A percentile compares a stretch with the other conserved stretches of the same genome.
phyloP scores from a whole-genome alignment of 2,113 vertebrate genomes.

The Ibidorhyncha struthersii region DNA sequence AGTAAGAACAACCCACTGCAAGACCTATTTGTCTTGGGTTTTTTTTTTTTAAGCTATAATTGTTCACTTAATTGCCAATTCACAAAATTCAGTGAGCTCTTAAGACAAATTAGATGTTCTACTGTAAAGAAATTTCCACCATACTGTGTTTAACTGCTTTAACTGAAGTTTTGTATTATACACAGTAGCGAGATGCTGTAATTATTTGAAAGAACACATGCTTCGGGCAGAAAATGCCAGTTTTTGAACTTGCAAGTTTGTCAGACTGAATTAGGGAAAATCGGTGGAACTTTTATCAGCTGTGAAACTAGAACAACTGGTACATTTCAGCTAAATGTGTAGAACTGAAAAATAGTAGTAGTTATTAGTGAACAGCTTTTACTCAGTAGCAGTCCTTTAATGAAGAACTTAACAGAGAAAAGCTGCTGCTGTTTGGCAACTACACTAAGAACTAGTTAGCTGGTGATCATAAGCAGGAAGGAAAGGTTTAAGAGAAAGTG shows the following conservation, averaged over 20 bases:
- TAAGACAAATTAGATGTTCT: neutral
- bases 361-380: neutral
- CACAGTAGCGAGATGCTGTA: neutral
- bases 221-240: neutral
- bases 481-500: neutral
- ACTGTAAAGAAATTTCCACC: neutral
- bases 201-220: neutral
- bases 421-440: neutral
- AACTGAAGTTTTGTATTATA: neutral
- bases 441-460: neutral
- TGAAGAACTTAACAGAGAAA: neutral
- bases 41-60: neutral
- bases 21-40: neutral
- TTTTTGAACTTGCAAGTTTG: neutral
- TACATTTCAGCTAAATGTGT: neutral
- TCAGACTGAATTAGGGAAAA: neutral
- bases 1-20: neutral
- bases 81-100: neutral
- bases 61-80: neutral
- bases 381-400: neutral
- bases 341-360: neutral
- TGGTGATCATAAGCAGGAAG: neutral
- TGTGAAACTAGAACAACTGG: neutral
- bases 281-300: neutral
- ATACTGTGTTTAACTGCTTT: neutral